A percentile compares a stretch with the other conserved stretches of the same genome.
These are phyloP conservation scores for Phataginus tricuspis DNA, from an alignment of 2,797 vertebrate species.

Conservation along the genomic window DNA sequence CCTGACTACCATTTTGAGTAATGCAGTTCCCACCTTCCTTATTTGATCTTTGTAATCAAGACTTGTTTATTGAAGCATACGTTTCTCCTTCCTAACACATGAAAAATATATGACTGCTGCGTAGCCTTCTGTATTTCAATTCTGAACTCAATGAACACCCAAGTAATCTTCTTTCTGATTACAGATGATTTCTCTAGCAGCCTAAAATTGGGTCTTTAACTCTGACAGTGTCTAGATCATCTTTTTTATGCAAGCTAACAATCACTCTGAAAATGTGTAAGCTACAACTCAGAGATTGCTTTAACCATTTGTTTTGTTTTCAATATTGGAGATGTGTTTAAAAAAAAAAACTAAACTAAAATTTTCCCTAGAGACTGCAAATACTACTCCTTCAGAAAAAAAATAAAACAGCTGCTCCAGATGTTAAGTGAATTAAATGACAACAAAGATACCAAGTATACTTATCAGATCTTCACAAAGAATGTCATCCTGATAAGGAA, in stretches of 20 bases:
- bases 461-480: slow-evolving; percentile 62
- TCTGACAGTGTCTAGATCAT: slow-evolving; percentile 51
- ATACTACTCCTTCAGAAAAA: neutral
- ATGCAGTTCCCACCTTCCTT: slow-evolving; percentile 24
- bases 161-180: slow-evolving; percentile 65
- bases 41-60: slow-evolving; percentile 69
- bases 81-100: neutral
- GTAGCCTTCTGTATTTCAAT: neutral
- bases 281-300: neutral
- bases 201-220: slow-evolving; percentile 54
- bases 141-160: slow-evolving; percentile 54
- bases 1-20: neutral
- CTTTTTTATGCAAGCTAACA: slow-evolving; percentile 63
- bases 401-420: slow-evolving; percentile 57
- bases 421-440: slow-evolving; percentile 70
- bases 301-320: slow-evolving; percentile 74
- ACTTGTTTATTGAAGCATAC: slow-evolving; percentile 60
- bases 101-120: slow-evolving; percentile 36
- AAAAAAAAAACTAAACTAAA: slow-evolving; percentile 5
- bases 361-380: slow-evolving; percentile 27
- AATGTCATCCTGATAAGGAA: slow-evolving; percentile 57
- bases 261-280: slow-evolving; percentile 11
- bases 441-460: slow-evolving; percentile 60
- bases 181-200: slow-evolving; percentile 70
- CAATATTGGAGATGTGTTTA: neutral